Base-by-base conservation (phyloP, 2,113 vertebrate species). In the Muntiacus muntjak region DNA sequence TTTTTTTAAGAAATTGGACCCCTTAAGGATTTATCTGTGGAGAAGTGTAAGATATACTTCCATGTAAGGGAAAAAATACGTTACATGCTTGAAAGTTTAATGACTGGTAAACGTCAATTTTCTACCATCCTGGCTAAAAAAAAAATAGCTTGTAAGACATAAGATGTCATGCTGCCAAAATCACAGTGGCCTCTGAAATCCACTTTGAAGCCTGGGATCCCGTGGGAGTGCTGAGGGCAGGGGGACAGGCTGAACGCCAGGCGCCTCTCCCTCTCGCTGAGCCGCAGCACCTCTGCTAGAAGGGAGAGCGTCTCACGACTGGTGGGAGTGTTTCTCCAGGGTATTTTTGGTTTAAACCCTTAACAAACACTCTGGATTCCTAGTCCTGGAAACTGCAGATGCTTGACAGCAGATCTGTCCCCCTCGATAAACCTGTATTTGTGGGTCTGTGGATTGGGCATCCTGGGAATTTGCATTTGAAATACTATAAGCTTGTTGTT, bases 31-130 rank as follows among this genome's bases (percentile, higher is more conserved):
- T 79, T 91, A 79, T 62, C 89, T 1, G 7, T 25, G 1, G 5
- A n/a, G 62, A 79, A 60, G 11, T 54, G 11, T 30, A 21, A 94
- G 89, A 14, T 58, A 30, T 0, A 55, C 55, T 93, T 97, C 47
- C 62, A 25, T 15, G 23, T 26, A 23, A 19, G 58, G 79, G 9
- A n/a, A 89, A 67, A 94, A 94, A 64, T 36, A 78, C 50, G 84
- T 54, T 28, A 50, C 47, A 6, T 76, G 64, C 91, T 97, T 60
- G 64, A 83, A 94, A 97, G 85, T 95, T 95, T 97, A 97, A 81
- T 97, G 97, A 96, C 67, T 96, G 87, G 47, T 97, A 97, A 95
- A 93, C 90, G 57, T 97, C 97, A 97, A 95, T 98, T 98, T 98
- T 96, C 54, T 95, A 74, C 96, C 98, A 97, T 96, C 78, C 84